Conservation (phyloP, 2,888 invertebrate species). For the Macrophya alboannulata region DNA sequence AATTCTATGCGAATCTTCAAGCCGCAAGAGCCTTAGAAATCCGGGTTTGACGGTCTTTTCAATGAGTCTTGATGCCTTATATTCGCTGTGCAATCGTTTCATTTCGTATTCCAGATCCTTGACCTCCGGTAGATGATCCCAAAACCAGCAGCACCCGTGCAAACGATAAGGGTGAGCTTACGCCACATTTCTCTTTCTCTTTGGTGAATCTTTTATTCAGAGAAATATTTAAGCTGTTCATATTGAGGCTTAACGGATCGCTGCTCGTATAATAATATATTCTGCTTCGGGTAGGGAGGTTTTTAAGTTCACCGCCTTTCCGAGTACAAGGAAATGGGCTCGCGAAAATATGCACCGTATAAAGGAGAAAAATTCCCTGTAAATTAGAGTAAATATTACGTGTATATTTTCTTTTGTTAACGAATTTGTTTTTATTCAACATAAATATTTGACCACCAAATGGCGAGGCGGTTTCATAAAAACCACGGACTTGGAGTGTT, state of each 20-base stretch:
- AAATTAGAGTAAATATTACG: constrained; percentile 7
- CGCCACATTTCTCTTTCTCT: constrained; percentile 46
- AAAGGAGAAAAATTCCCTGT: not conserved
- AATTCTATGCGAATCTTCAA: not conserved
- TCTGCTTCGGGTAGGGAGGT: not conserved
- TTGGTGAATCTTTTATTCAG: constrained; percentile 46
- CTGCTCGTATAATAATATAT: constrained; percentile 50
- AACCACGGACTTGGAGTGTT: not conserved
- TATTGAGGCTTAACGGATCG: constrained; percentile 55
- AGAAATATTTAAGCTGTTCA: constrained; percentile 52
- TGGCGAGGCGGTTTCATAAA: not conserved
- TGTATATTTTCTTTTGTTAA: not conserved
- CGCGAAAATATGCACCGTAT: not conserved
- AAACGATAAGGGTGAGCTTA: constrained; percentile 46
- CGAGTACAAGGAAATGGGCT: constrained; percentile 10
- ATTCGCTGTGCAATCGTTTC: constrained; percentile 34
- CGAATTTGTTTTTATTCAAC: not conserved
- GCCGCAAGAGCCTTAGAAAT: not conserved
- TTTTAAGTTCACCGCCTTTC: constrained; percentile 29
- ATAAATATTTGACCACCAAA: not conserved
- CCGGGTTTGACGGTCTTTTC: constrained; percentile 25
- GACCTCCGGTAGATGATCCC: constrained; percentile 45
- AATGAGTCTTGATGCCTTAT: constrained; percentile 20
- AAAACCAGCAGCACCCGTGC: constrained; percentile 41
- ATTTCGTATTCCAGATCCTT: constrained; percentile 50